Base-by-base conservation (phyloP, 1,140 invertebrate genomes). In the Zaprionus lachaisei region DNA sequence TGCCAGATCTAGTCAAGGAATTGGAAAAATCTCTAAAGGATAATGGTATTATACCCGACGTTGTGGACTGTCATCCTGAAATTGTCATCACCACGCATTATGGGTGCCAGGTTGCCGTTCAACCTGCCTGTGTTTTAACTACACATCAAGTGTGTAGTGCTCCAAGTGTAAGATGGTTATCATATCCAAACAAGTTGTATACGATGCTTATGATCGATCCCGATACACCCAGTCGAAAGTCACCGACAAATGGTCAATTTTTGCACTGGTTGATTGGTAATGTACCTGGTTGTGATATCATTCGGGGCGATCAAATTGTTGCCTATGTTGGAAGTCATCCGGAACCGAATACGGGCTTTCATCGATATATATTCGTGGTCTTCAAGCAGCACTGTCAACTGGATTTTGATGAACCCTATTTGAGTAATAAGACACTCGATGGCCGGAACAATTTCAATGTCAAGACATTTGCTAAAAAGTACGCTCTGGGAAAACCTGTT, bases 211-310 rank as follows among this genome's bases (percentile, higher is more conserved):
- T 97, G 79, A 31, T 90, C 95, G 85, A 92, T 67, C 69, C 84
- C 26, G 91, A 92, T 70, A 61, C 70, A 9, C 97, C 97, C 6
- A 97, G 95, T 82, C 94, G 97, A 1, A 93, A 94, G 1, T 94
- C 96, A 57, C 96, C 95, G 0, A 96, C 94, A 47, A 96, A 95
- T 82, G 94, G 97, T 11, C 97, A 98, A 93, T 98, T 96, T 96
- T 96, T 97, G 80, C 97, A 99, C 92, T 99, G 98, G 97, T 92
- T 98, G 5, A 96, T 99, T 2, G 96, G 95, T 11, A 99, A 99
- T 86, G 97, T 99, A 86, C 97, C 96, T 6, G 97, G 96, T 15
- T 94, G 93, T 68, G 94, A 97, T 65, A 93, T 99, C 0, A 80
- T 87, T 0, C 93, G 94, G 58, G 98, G 98, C 9, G 96, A 97